Evolutionary conservation across 92 coral and sea anemone species (phyloP).

Genomic region (Parazoanthus atlanticus): DNA sequence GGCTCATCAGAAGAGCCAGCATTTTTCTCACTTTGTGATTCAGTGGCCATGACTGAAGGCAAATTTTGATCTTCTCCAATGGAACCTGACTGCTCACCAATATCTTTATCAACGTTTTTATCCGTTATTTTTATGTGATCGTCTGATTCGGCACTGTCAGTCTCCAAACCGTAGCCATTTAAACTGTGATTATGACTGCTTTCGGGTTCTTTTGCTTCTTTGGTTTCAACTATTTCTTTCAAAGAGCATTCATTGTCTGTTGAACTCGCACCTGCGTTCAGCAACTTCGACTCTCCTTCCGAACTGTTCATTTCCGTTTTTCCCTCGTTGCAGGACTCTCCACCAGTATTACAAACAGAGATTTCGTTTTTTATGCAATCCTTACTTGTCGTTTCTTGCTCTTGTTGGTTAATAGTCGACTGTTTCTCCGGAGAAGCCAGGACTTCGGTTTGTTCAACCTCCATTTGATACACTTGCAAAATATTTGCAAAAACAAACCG

Average conservation of each 20-base stretch:
- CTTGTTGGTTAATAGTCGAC: constrained; percentile 4
- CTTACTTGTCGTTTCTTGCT: constrained; percentile 1
- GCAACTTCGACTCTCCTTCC: constrained; percentile 13
- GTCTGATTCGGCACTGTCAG: neutral
- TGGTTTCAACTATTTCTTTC: neutral
- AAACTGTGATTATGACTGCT: constrained; percentile 25
- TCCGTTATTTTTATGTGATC: neutral
- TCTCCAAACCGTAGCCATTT: constrained; percentile 5
- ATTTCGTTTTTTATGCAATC: neutral
- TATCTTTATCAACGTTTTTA: neutral
- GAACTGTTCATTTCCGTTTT: neutral
- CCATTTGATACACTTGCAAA: constrained; percentile 7
- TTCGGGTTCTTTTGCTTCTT: constrained; percentile 12
- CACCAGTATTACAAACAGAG: neutral
- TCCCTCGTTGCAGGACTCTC: neutral
- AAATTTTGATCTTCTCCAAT: neutral
- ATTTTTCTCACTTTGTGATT: neutral
- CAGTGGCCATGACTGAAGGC: neutral
- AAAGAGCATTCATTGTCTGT: neutral
- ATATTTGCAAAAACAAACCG: no score
- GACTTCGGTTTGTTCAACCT: constrained; percentile 20
- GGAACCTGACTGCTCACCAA: constrained; percentile 2
- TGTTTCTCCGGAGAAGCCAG: neutral
- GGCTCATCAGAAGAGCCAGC: neutral
- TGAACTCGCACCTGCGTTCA: neutral